Evolutionary conservation across 2,797 vertebrate genomes (phyloP), one percentile per base, ranked within the genome.

Genomic region (Gadopsis marmoratus): DNA sequence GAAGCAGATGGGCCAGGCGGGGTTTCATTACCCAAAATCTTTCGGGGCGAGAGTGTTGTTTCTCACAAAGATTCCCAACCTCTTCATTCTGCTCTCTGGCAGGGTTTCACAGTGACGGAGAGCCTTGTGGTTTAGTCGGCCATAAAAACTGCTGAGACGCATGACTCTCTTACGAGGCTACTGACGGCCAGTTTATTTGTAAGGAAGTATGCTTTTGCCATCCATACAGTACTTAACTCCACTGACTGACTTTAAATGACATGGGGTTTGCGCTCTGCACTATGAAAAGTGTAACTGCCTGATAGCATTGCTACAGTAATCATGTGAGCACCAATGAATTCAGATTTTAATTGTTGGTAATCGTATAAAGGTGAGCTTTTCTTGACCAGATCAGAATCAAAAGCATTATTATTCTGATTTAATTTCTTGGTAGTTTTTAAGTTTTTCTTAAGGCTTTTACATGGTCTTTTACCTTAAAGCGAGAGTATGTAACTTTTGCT

Each of bases 1-100:
- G 81, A 90, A 91, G 91, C 88, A 86, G 80, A 92, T 88, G 80
- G 82, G 63, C 82, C 58, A 16, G 60, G 70, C 3, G 1, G 56
- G 31, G 37, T 81, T 90, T 87, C 76, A 73, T 90, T 81, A 83
- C 55, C 80, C 76, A 62, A 78, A 79, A 91, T 88, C 76, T 89
- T 87, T 90, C 78, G 80, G 61, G 12, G 35, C 29, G 51, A 74
- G 67, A 58, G 77, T 63, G 63, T 59, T 35, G 47, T 91, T 83
- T 83, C 74, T 92, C 83, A 83, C 13, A 13, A 76, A 88, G 85
- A 89, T 65, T 63, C 76, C 31, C 63, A 55, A 21, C 67, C 7
- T 82, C 80, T 84, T 83, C 50, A 51, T 84, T 82, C 73, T 76
- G 67, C 79, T 65, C 55, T 51, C 61, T 68, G 78, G 65, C 74